Base-by-base conservation (phyloP, 2,888 invertebrate genomes). In the Alsophila aescularia region DNA sequence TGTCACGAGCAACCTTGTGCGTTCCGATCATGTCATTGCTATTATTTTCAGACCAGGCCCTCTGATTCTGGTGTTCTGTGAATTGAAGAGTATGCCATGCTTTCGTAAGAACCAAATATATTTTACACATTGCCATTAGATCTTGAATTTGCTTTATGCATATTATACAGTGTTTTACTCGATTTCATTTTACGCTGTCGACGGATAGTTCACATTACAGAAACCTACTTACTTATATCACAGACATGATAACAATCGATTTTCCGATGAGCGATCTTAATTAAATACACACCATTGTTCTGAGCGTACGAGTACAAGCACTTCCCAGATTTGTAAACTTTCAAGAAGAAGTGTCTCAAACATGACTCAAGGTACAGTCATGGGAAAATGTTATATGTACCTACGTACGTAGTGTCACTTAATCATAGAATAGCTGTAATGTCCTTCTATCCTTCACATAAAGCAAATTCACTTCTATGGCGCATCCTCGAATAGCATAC, bases 311-410 rank as follows among this genome's bases (percentile, higher is more conserved):
- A 21, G 4, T 3, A 54, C 55, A 63, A 72, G 69, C 69, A 69
- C 71, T 81, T 82, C 80, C 69, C 77, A 80, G 78, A 80, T 83
- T 81, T 74, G 73, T 79, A 77, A 81, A 85, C 83, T 86, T 83
- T 85, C 86, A 69, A 79, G 75, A 70, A 70, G 53, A 18, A 32
- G 24, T 50, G 29, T 53, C 39, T 50, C 27, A 47, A 56, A 54
- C 60, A 59, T 32, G 59, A 63, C 52, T 52, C 45, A 31, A 40
- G 13, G 48, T 34, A 48, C 35, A 53, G 44, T 58, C 36, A 53
- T 41, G 36, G 54, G 32, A 27, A 15, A n/a, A n/a, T n/a, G n/a
- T 32, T 37, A 41, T 3, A 47, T 24, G 24, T 15, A 15, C n/a
- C n/a, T n/a, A n/a, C n/a, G 45, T 31, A 49, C 43, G 12, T 18